phyloP scores from a whole-genome alignment of 1,140 invertebrate genomes.

The Pseudomyrmex cubaensis region DNA sequence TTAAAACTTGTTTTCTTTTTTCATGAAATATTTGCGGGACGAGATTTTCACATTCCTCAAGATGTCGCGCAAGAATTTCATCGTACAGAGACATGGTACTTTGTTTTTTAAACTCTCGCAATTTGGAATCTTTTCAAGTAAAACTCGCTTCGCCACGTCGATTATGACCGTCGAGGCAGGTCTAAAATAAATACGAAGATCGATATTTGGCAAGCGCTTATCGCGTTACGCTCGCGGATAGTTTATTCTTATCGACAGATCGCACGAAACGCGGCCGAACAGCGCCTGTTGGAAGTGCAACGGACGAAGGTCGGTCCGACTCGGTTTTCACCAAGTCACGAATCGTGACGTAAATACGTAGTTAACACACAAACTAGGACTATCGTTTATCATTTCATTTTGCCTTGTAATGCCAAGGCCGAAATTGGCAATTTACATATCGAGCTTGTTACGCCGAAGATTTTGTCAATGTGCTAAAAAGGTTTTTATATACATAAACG shows the following conservation, averaged over 20 bases:
- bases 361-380: conserved; percentile 16
- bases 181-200: conserved; percentile 48
- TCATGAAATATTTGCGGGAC: no score
- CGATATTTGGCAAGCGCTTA: conserved; percentile 35
- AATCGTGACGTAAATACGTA: conserved; percentile 18
- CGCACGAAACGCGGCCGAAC: conserved; percentile 21
- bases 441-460: background rate
- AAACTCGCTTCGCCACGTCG: background rate
- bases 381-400: conserved; percentile 37
- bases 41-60: no score
- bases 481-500: background rate
- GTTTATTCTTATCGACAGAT: conserved; percentile 59
- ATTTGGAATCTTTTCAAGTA: background rate
- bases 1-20: no score
- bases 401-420: conserved; percentile 14
- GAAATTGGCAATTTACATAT: conserved; percentile 4
- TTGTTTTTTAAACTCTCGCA: no score
- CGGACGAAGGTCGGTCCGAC: conserved; percentile 29
- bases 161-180: background rate
- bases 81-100: no score
- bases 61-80: no score
- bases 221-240: conserved; percentile 18
- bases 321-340: conserved; percentile 27
- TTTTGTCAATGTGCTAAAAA: background rate
- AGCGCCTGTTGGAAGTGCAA: conserved; percentile 27